Evolutionary conservation across 2,797 vertebrate genomes (phyloP), one percentile per base, ranked within the genome.

Genomic region (Tragelaphus eurycerus): DNA sequence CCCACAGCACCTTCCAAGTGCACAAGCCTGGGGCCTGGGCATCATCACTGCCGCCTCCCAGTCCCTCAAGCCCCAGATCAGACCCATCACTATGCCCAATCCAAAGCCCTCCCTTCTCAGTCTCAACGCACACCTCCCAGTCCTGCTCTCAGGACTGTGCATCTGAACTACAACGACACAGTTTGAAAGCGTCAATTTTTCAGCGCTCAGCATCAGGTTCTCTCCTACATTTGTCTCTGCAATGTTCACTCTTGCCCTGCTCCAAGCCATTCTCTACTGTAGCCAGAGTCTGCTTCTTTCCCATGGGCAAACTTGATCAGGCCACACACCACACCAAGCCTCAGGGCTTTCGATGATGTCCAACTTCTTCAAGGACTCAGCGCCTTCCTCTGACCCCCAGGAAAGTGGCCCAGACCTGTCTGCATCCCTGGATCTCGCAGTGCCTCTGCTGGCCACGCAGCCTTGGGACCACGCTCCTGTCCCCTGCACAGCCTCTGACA

Each of bases 321-420:
- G 54, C 50, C 46, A 86, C 62, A 94, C 3, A 31, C 2, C 3
- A 38, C 12, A 6, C 27, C 17, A 27, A n/a, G 27, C 31, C 55
- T 60, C 54, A 82, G 50, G 54, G 83, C 60, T 90, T 86, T 81
- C 90, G 50, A 46, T 29, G 50, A 92, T 29, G 43, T 67, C 17
- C 71, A 38, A n/a, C 67, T 52, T 94, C 71, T 71, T n/a, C 76
- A 52, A 88, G 93, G 54, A 76, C 48, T 97, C 92, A 96, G 85
- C 62, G 79, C 74, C 46, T 83, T 93, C 86, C 89, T 90, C 60
- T 34, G 25, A 67, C 27, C 31, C 67, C 16, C 34, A 64, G 8
- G 34, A 48, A 60, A 71, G n/a, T 17, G 25, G 50, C 17, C 31
- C 17, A 57, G 29, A 54, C 76, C 59, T 46, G 55, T 59, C 82